phyloP scores from a whole-genome alignment of 2,113 vertebrate genomes.

The Stegastes partitus region DNA sequence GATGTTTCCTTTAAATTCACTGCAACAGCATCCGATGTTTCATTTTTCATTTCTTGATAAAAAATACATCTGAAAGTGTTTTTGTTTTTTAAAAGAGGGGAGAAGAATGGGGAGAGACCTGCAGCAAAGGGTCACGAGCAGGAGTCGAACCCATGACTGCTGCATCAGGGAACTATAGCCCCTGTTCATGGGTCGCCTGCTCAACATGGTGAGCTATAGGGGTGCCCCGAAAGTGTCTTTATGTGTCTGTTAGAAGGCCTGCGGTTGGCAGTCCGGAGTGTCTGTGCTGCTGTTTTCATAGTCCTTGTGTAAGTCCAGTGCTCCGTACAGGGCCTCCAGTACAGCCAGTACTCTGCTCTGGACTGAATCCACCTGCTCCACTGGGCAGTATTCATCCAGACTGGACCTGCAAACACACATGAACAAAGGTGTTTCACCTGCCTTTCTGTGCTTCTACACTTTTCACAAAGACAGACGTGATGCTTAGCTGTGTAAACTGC shows the following conservation, averaged over 20 bases:
- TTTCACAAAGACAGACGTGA: background rate
- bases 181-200: no score
- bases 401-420: conserved; percentile 88
- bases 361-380: conserved; percentile 93
- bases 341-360: conserved; percentile 88
- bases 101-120: no score
- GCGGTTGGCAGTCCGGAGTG: conserved; percentile 15
- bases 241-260: conserved; percentile 37
- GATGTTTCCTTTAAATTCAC: no score
- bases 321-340: conserved; percentile 86
- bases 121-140: no score
- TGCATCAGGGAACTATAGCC: no score
- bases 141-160: no score
- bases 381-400: conserved; percentile 97
- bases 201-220: no score
- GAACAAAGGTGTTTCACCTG: background rate
- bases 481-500: background rate
- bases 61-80: no score
- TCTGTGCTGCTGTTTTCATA: conserved; percentile 75
- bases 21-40: no score
- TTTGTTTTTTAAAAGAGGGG: no score
- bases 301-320: conserved; percentile 89
- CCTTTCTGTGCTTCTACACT: background rate
- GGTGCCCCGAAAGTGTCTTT: no score
- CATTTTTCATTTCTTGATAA: no score